Conservation (phyloP, 30 jellyfish, hydroid and myxozoan genomes). For the Turritopsis dohrnii region DNA sequence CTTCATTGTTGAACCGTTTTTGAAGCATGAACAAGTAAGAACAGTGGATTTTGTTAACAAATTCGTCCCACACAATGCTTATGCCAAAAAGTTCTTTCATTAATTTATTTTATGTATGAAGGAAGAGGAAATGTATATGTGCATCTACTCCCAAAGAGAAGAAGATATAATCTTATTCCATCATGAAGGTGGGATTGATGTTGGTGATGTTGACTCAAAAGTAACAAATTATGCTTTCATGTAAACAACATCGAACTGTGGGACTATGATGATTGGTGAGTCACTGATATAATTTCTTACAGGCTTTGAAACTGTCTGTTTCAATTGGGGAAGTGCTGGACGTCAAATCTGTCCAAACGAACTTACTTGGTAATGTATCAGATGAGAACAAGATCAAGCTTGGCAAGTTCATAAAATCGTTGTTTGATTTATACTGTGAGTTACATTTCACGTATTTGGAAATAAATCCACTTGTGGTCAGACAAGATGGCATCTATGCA, state of each 20-base stretch:
- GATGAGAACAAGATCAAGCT: constrained; percentile 38
- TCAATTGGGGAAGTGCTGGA: constrained; percentile 37
- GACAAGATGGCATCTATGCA: constrained; percentile 52
- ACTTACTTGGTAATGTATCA: constrained; percentile 36
- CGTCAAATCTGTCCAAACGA: constrained; percentile 35
- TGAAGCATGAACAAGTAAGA: constrained; percentile 74
- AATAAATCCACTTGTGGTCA: constrained; percentile 79
- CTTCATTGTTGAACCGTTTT: constrained; percentile 87
- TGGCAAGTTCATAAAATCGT: constrained; percentile 42
- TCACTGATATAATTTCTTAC: neutral
- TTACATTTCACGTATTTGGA: constrained; percentile 82
- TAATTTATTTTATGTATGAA: constrained; percentile 1
- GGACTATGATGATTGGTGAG: neutral
- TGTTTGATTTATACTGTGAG: constrained; percentile 38
- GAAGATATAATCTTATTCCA: constrained; percentile 89
- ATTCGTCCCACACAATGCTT: neutral
- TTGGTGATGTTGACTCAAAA: constrained; percentile 93
- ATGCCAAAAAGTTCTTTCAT: neutral
- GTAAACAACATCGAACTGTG: neutral
- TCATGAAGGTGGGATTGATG: constrained; percentile 95
- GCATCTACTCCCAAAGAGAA: constrained; percentile 76
- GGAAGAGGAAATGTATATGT: constrained; percentile 81
- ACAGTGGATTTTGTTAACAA: neutral
- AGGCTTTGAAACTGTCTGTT: constrained; percentile 58
- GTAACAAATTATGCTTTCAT: constrained; percentile 21